Evolutionary conservation across 2,888 invertebrate genomes (phyloP).

Genomic region (Heteromurus nitidus): DNA sequence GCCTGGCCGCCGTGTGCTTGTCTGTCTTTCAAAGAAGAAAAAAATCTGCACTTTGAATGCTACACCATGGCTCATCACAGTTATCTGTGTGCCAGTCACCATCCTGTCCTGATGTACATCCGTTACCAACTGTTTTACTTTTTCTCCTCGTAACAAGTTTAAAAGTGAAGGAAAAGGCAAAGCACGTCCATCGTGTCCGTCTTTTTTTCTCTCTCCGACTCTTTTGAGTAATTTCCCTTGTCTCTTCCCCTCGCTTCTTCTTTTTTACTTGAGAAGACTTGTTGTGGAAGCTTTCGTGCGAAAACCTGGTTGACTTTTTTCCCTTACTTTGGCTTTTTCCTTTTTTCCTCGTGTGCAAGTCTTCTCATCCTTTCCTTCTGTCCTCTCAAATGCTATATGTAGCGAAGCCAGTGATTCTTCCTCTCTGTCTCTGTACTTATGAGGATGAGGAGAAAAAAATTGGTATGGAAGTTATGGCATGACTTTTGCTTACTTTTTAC

Average conservation of each 20-base stretch:
- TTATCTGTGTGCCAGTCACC: too few relatives aligned
- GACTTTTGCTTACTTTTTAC: constrained; percentile 52
- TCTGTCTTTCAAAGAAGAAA: too few relatives aligned
- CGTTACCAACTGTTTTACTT: neutral
- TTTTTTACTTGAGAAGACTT: too few relatives aligned
- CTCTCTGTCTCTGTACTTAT: constrained; percentile 40
- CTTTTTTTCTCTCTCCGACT: constrained; percentile 44
- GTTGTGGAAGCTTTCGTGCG: constrained; percentile 51
- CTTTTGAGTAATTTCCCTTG: constrained; percentile 64
- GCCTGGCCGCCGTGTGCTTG: too few relatives aligned
- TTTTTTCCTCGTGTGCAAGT: constrained; percentile 7
- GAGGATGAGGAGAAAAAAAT: constrained; percentile 34
- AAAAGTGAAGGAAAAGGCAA: constrained; percentile 3
- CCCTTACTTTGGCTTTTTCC: constrained; percentile 53
- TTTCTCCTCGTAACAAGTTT: constrained; percentile 6
- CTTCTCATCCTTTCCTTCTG: constrained; percentile 22
- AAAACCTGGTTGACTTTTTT: constrained; percentile 65
- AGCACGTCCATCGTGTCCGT: constrained; percentile 45
- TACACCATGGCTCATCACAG: too few relatives aligned
- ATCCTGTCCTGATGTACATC: too few relatives aligned
- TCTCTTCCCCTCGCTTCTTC: constrained; percentile 52
- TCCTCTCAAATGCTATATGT: too few relatives aligned
- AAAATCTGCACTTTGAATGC: too few relatives aligned
- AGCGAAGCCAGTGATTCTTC: too few relatives aligned
- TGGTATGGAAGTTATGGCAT: constrained; percentile 43